Conservation (phyloP, 2,888 invertebrate genomes). For the Nebria brevicollis region DNA sequence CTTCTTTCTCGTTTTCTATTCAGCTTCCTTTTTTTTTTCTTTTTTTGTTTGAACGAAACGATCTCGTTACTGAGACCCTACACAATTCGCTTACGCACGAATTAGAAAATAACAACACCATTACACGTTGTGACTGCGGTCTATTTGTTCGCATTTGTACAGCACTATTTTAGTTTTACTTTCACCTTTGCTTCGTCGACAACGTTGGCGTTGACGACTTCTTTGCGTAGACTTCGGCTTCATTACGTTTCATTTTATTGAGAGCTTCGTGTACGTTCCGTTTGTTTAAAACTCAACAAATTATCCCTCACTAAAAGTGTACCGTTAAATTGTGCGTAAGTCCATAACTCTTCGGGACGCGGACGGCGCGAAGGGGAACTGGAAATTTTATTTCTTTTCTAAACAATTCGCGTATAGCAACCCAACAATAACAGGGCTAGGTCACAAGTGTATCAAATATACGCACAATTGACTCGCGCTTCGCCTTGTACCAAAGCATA, state of each 20-base stretch:
- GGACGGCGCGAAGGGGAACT: not conserved
- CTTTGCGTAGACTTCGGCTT: constrained; percentile 1
- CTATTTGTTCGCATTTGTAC: not conserved
- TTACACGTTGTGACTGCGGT: constrained; percentile 15
- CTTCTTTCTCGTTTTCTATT: not conserved
- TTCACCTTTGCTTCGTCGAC: not conserved
- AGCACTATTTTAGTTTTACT: not conserved
- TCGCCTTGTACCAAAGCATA: constrained; percentile 36
- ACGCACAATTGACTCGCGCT: constrained; percentile 30
- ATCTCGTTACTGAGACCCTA: not conserved
- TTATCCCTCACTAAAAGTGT: constrained; percentile 30
- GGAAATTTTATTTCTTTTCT: constrained; percentile 39
- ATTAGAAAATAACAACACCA: constrained; percentile 33
- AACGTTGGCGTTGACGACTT: not conserved
- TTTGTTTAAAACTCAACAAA: constrained; percentile 38
- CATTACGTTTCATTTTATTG: constrained; percentile 25
- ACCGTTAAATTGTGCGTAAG: constrained; percentile 40
- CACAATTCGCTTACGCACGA: constrained; percentile 6
- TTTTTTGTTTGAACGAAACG: not conserved
- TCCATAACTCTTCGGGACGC: constrained; percentile 34
- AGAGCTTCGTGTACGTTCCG: constrained; percentile 29
- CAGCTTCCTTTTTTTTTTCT: not conserved
- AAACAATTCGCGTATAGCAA: constrained; percentile 34
- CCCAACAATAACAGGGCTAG: constrained; percentile 19
- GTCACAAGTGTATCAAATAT: constrained; percentile 14